Percentiles rank a stretch among this genome's conserved stretches.
phyloP scores from a whole-genome alignment of 1,140 invertebrate species.

The Asobara japonica region DNA sequence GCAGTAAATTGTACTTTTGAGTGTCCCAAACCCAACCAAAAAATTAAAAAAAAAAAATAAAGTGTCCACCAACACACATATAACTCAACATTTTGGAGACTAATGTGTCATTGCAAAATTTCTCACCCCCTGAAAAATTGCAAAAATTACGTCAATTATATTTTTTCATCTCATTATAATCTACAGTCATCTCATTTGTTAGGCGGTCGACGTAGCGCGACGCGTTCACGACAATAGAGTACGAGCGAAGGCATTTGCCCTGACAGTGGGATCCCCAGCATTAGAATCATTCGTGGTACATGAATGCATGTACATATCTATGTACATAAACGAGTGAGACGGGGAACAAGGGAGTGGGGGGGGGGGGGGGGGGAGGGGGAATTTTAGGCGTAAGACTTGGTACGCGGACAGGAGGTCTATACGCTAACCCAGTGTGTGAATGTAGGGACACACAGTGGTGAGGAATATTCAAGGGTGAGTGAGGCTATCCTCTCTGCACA shows the following conservation, averaged over 20 bases:
- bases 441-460: not conserved
- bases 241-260: not conserved
- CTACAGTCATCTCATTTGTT: constrained; percentile 47
- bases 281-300: constrained; percentile 3
- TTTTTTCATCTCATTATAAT: not conserved
- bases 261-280: not conserved
- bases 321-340: not conserved
- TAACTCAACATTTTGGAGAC: no score
- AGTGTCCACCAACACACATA: no score
- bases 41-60: no score
- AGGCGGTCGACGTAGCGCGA: constrained; percentile 48
- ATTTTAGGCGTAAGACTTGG: not conserved
- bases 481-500: constrained; percentile 31
- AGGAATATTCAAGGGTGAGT: constrained; percentile 20
- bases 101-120: no score
- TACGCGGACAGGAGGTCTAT: not conserved
- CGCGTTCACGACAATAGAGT: constrained; percentile 32
- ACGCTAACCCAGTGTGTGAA: not conserved
- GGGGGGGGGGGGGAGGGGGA: not conserved
- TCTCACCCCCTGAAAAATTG: not conserved
- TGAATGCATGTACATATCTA: not conserved
- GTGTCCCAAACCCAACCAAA: no score
- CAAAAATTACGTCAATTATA: not conserved
- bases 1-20: no score
- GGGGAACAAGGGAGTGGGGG: not conserved